Percentiles rank a stretch among this genome's conserved stretches.
These are phyloP conservation scores for Eledona agricola DNA, from an alignment of 2,888 invertebrate species.

Conservation along the genomic window DNA sequence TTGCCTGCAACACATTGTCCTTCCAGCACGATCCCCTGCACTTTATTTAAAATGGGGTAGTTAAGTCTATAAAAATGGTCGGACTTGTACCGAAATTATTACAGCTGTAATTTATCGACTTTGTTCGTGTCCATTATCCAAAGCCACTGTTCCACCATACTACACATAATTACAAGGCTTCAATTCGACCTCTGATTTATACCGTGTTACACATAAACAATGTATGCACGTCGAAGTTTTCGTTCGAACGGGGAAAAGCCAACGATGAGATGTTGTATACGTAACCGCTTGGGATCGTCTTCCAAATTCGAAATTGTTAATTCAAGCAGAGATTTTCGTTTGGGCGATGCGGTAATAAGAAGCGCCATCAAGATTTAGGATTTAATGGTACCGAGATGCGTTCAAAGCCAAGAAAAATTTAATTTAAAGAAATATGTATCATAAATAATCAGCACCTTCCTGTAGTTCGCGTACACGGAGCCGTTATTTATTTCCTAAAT, in stretches of 20 bases:
- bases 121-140: conserved; percentile 46
- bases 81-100: conserved; percentile 46
- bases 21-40: conserved; percentile 44
- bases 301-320: too few relatives aligned
- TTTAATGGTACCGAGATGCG: conserved; percentile 58
- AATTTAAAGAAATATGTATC: conserved; percentile 61
- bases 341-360: too few relatives aligned
- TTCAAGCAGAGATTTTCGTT: too few relatives aligned
- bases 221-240: conserved; percentile 20
- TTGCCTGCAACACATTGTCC: conserved; percentile 57
- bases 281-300: too few relatives aligned
- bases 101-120: conserved; percentile 49
- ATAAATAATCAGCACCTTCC: conserved; percentile 62
- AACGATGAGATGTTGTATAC: too few relatives aligned
- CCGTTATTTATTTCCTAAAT: conserved; percentile 59
- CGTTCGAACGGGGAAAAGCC: too few relatives aligned
- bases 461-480: conserved; percentile 56
- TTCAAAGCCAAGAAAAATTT: conserved; percentile 60
- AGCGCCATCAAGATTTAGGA: too few relatives aligned
- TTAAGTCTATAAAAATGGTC: conserved; percentile 55
- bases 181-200: conserved; percentile 27
- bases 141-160: conserved; percentile 22
- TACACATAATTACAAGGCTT: conserved; percentile 26
- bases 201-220: conserved; percentile 18
- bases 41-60: conserved; percentile 54